Evolutionary conservation across 2,113 vertebrate genomes (phyloP).

Genomic region (Ochotona curzoniae): DNA sequence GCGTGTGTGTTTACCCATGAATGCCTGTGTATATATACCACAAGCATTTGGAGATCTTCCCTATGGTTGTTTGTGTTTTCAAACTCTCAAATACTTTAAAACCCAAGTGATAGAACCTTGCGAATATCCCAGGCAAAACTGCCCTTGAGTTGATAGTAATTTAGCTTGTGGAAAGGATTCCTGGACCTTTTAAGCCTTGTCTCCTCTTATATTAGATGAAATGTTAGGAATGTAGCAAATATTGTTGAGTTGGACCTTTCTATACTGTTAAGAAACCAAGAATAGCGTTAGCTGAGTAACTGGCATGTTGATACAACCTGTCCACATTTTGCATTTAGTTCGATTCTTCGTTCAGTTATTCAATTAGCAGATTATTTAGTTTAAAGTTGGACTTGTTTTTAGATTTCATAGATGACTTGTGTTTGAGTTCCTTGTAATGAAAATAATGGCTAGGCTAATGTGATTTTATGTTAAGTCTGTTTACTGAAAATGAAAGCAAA

Average conservation of each 20-base stretch:
- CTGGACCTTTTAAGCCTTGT: conserved; percentile 39
- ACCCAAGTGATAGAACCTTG: conserved; percentile 36
- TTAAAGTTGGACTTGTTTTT: conserved; percentile 55
- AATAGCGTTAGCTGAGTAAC: conserved; percentile 19
- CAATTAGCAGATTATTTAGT: background rate
- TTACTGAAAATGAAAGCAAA: background rate
- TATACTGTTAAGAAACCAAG: conserved; percentile 52
- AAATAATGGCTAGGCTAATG: conserved; percentile 50
- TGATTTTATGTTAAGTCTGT: conserved; percentile 27
- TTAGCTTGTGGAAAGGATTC: conserved; percentile 58
- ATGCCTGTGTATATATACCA: background rate
- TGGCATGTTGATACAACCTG: conserved; percentile 44
- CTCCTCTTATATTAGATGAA: background rate
- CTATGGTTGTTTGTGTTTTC: conserved; percentile 42
- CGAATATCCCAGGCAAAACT: conserved; percentile 3
- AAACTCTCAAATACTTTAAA: conserved; percentile 50
- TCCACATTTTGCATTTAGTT: conserved; percentile 17
- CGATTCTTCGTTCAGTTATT: conserved; percentile 33
- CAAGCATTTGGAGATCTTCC: conserved; percentile 37
- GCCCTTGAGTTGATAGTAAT: conserved; percentile 51
- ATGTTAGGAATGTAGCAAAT: conserved; percentile 23
- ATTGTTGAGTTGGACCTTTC: conserved; percentile 46
- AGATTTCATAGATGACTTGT: conserved; percentile 51
- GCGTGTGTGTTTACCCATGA: conserved; percentile 42
- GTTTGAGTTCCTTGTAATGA: conserved; percentile 34